Evolutionary conservation across 2,888 invertebrate species (phyloP).

Genomic region (Icerya purchasi): DNA sequence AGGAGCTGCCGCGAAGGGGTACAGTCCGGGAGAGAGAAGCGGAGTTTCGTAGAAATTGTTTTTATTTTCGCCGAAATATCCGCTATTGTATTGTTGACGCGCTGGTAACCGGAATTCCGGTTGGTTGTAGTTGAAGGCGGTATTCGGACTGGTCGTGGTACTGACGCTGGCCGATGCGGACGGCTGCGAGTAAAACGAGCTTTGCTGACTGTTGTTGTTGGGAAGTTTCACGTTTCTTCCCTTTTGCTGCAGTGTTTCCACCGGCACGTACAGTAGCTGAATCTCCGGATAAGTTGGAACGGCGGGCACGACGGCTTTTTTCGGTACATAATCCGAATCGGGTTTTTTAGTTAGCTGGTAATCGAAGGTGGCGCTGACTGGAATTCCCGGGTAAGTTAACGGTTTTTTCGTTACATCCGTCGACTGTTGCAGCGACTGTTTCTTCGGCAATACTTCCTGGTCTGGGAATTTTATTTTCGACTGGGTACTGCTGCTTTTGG

Average conservation of each 20-base stretch:
- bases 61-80: too few species aligned
- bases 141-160: too few species aligned
- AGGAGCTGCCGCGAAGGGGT: too few species aligned
- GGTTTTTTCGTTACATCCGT: too few species aligned
- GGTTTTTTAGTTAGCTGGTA: conserved; percentile 2
- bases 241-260: conserved; percentile 44
- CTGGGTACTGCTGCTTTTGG: conserved; percentile 1
- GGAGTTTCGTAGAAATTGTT: too few species aligned
- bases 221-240: conserved; percentile 6
- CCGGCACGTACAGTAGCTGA: conserved; percentile 59
- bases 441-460: conserved; percentile 1
- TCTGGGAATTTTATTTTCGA: conserved; percentile 10
- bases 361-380: too few species aligned
- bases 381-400: background rate
- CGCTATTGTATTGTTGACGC: too few species aligned
- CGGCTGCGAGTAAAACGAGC: too few species aligned
- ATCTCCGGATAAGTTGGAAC: conserved; percentile 29
- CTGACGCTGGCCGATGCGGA: conserved; percentile 1
- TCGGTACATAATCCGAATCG: conserved; percentile 4
- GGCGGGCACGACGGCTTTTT: background rate
- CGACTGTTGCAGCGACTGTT: background rate
- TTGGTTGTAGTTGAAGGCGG: too few species aligned
- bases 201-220: too few species aligned
- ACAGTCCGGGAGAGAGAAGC: too few species aligned
- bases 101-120: too few species aligned